Evolutionary conservation across 92 coral and sea anemone genomes (phyloP).

Genomic region (Muricea muricata): DNA sequence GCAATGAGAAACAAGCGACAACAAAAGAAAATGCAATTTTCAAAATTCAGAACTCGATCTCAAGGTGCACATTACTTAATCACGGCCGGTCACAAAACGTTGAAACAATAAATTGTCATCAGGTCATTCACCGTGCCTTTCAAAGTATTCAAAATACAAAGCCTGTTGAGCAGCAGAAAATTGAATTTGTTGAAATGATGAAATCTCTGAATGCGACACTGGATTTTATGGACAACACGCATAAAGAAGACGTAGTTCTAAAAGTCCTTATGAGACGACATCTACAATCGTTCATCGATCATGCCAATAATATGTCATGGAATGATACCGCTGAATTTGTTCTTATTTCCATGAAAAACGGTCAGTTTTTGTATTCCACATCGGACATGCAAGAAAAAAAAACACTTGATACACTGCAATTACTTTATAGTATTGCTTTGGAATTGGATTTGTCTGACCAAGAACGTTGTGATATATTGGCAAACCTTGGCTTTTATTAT

Average conservation of each 20-base stretch:
- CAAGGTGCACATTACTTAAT: slow-evolving; percentile 81
- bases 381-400: neutral
- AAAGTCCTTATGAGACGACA: neutral
- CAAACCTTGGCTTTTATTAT: neutral
- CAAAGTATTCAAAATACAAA: slow-evolving; percentile 59
- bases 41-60: slow-evolving; percentile 70
- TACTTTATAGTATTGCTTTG: neutral
- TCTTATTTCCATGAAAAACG: neutral
- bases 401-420: neutral
- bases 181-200: neutral
- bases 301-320: neutral
- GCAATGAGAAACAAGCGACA: neutral
- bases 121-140: slow-evolving; percentile 82
- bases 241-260: neutral
- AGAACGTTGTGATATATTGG: neutral
- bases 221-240: neutral
- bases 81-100: slow-evolving; percentile 75
- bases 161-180: neutral
- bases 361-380: neutral
- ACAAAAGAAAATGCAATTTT: slow-evolving; percentile 50
- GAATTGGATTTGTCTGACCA: neutral
- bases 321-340: neutral
- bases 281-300: neutral
- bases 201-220: slow-evolving; percentile 13
- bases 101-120: slow-evolving; percentile 82